These are phyloP conservation scores for Telenomus remus DNA, from an alignment of 1,140 invertebrate genomes.

Conservation along the genomic window DNA sequence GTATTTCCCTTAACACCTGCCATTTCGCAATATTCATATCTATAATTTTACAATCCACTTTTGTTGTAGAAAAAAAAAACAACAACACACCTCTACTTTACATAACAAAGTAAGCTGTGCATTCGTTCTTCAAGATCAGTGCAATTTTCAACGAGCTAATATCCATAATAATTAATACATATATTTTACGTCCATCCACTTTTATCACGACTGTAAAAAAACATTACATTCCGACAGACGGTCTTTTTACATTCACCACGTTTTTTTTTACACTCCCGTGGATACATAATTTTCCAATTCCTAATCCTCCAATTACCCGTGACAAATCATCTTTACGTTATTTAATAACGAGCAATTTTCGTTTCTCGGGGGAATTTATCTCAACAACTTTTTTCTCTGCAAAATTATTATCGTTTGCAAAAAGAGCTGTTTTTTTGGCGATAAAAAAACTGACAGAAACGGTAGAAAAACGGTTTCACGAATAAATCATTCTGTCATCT, in stretches of 20 bases:
- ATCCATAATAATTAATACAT: not conserved
- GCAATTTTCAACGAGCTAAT: slow-evolving; percentile 1
- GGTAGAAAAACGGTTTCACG: no score
- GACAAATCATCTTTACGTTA: no score
- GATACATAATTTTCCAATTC: no score
- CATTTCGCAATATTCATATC: slow-evolving; percentile 9
- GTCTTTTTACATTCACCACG: not conserved
- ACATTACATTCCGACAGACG: not conserved
- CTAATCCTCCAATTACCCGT: no score
- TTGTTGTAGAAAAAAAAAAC: slow-evolving; percentile 8
- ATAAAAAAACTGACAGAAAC: slow-evolving; percentile 11
- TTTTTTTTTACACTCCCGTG: slow-evolving; percentile 14
- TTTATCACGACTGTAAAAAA: not conserved
- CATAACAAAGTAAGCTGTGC: slow-evolving; percentile 19
- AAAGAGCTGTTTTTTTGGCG: slow-evolving; percentile 13
- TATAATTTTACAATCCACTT: slow-evolving; percentile 15
- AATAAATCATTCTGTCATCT: slow-evolving; percentile 19
- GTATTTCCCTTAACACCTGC: slow-evolving; percentile 12
- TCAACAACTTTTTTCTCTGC: no score
- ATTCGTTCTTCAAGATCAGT: slow-evolving; percentile 6
- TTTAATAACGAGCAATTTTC: no score
- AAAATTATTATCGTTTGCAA: not conserved
- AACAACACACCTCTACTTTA: slow-evolving; percentile 26
- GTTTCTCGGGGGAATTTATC: no score
- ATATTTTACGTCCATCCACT: not conserved